phyloP scores from a whole-genome alignment of 2,113 vertebrate species.

The Peromyscus californicus region DNA sequence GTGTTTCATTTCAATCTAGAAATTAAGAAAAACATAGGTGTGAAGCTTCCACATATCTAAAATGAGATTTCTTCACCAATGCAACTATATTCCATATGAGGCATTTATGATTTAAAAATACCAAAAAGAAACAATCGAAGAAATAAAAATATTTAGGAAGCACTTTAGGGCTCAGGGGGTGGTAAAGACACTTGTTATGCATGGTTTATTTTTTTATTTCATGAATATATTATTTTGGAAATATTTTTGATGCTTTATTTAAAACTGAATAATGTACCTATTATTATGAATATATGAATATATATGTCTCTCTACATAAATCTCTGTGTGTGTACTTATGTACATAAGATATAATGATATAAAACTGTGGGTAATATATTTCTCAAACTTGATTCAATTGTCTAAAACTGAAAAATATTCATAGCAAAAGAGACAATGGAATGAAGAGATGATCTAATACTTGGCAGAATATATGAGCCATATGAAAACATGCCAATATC shows the following conservation, averaged over 20 bases:
- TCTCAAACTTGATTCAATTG: background rate
- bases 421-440: background rate
- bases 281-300: background rate
- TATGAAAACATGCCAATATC: background rate
- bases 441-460: background rate
- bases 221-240: background rate
- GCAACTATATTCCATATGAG: background rate
- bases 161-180: background rate
- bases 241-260: constrained; percentile 27
- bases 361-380: background rate
- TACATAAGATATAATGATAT: background rate
- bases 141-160: constrained; percentile 19
- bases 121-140: background rate
- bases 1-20: constrained; percentile 5
- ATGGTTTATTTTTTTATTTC: background rate
- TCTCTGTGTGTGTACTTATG: background rate
- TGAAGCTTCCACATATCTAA: background rate
- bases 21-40: background rate
- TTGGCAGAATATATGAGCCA: background rate
- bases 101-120: constrained; percentile 22
- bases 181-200: background rate
- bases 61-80: background rate
- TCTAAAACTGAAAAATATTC: constrained; percentile 3
- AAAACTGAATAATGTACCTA: constrained; percentile 19
- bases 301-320: background rate